Evolutionary conservation across 2,888 invertebrate species (phyloP), one percentile per base, ranked within the genome.

Genomic region (Zygothrica quintamaculata): DNA sequence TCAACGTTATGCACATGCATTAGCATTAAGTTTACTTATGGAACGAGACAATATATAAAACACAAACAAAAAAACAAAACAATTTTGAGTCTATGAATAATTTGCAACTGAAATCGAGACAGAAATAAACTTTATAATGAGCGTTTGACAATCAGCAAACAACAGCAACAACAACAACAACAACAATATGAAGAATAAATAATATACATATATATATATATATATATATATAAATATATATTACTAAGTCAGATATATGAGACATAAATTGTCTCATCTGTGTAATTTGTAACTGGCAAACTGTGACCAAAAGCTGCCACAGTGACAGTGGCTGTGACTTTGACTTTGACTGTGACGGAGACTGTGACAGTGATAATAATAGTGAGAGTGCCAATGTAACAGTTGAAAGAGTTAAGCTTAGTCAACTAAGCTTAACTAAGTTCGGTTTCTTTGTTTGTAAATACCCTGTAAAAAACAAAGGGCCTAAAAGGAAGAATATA

Each of bases 81-180:
- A 62, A 29, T 12, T 53, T 16, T 36, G 31, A 12, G 37, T 1
- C 25, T 39, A 59, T 46, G 33, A 48, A 43, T 26, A 37, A 46
- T 8, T 60, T 61, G 67, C 53, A 46, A 66, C 46, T 42, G 46
- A 55, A 66, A 34, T 51, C n/a, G 50, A 51, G 29, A 26, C 53
- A 40, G 46, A 46, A 39, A 37, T 31, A 42, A 42, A 50, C 43
- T 53, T 52, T 53, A 39, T 12, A 66, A 46, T 62, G 31, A 22
- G 18, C 18, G 56, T 48, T 8, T 37, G 50, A 66, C 55, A 34
- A 34, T 47, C 39, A 8, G n/a, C 25, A 39, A 40, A 15, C 13
- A 12, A 48, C n/a, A n/a, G n/a, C n/a, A n/a, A n/a, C n/a, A n/a
- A n/a, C n/a, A n/a, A n/a, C n/a, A n/a, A n/a, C n/a, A n/a, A n/a